Evolutionary conservation across 1,140 invertebrate genomes (phyloP), one percentile per base, ranked within the genome.

Genomic region (Sminthurides bifidus): DNA sequence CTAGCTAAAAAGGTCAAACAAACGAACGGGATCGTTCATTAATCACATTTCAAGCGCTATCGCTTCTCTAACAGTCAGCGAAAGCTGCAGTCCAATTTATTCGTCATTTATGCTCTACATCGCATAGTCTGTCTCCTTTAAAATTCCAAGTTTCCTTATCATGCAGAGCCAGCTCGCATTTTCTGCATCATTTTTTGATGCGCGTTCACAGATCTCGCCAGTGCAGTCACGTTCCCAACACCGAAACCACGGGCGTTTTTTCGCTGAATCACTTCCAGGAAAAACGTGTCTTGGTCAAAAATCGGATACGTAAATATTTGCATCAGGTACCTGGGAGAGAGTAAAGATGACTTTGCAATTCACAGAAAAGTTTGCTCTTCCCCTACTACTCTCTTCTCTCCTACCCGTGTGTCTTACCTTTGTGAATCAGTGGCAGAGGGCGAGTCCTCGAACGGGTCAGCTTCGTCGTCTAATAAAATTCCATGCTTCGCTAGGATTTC

Each of bases 241-340:
- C 77, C 77, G 65, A 78, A 77, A 3, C 76, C 76, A 38, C 61
- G 61, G 1, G 76, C 76, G 24, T 75, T 74, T 37, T 66, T 60
- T 26, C 76, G 62, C 52, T 78, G 71, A 30, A 78, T 74, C 2
- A 78, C 63, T 65, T 78, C 77, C 31, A 78, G 57, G 66, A 78
- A 78, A 60, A 78, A 77, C 3, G 76, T 76, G 51, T 76, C 71
- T 31, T 63, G 40, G 3, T 67, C 58, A 62, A 77, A 76, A 5
- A 78, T 49, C 6, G 76, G 76, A 41, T 71, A 66, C 0, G 75
- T 75, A 60, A 78, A 78, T 24, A 77, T 74, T 65, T 78, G 77
- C 68, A 77, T 68, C 15, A 78, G 61, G 58, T 75, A 76, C 57
- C 75, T 76, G 58, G 12, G n/a, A 41, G 17, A 21, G n/a, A n/a